phyloP scores from a whole-genome alignment of 2,113 vertebrate species.

The Stegastes partitus region DNA sequence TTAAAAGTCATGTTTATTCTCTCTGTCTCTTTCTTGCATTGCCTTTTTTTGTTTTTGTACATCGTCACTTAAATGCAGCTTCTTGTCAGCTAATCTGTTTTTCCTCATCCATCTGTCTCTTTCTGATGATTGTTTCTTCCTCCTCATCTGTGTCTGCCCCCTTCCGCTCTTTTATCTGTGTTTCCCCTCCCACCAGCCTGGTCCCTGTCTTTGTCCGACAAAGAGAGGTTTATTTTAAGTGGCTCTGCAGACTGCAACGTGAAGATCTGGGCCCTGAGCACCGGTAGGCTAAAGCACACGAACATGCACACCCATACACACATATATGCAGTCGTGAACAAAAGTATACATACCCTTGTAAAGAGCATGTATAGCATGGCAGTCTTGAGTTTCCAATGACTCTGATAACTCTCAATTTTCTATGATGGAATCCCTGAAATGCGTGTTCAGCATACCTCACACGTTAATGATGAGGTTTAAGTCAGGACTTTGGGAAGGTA shows the following conservation, averaged over 20 bases:
- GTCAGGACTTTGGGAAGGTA: no score
- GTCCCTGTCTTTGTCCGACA: slow-evolving; percentile 77
- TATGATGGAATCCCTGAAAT: no score
- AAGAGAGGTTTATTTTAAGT: slow-evolving; percentile 86
- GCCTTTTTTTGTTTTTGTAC: slow-evolving; percentile 31
- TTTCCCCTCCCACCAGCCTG: slow-evolving; percentile 68
- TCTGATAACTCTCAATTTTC: no score
- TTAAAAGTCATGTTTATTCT: slow-evolving; percentile 17
- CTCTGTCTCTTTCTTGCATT: slow-evolving; percentile 17
- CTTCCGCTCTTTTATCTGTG: slow-evolving; percentile 42
- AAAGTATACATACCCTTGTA: no score
- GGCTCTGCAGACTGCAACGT: slow-evolving; percentile 86
- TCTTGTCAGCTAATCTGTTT: slow-evolving; percentile 30
- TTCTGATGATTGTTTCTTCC: slow-evolving; percentile 18
- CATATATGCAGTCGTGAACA: not conserved
- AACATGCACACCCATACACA: not conserved
- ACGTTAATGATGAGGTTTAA: no score
- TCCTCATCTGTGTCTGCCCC: not conserved
- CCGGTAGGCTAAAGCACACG: slow-evolving; percentile 76
- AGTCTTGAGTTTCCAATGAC: no score
- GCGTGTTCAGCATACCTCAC: no score
- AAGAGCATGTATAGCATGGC: no score
- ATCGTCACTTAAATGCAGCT: slow-evolving; percentile 58
- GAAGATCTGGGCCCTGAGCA: slow-evolving; percentile 85
- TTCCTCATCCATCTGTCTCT: slow-evolving; percentile 18